Conservation (phyloP, 2,113 vertebrate genomes). For the Athene cunicularia region DNA sequence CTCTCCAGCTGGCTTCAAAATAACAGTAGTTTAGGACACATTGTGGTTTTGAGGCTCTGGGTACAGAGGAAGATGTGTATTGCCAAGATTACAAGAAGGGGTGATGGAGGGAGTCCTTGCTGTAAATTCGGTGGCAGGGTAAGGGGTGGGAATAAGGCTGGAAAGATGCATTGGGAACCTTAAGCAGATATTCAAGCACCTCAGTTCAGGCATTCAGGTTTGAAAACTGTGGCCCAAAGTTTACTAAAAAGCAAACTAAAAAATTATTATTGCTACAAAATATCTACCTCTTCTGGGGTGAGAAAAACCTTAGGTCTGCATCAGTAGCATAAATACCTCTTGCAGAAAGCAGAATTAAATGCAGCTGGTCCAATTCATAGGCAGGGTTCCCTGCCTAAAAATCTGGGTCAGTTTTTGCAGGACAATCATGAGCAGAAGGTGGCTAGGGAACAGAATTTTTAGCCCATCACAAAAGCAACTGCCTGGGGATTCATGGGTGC, state of each 20-base stretch:
- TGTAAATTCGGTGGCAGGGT: neutral
- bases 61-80: neutral
- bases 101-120: neutral
- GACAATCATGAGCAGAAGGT: neutral
- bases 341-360: neutral
- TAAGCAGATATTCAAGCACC: neutral
- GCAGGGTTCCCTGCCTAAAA: neutral
- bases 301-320: neutral
- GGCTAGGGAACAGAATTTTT: neutral
- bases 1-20: neutral
- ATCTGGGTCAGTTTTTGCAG: neutral
- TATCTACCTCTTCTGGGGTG: neutral
- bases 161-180: neutral
- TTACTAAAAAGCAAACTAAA: neutral
- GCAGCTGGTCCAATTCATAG: neutral
- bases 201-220: neutral
- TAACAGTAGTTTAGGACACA: neutral
- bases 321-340: neutral
- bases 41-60: neutral
- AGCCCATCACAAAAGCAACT: neutral
- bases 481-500: neutral
- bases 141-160: neutral
- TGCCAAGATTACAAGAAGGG: neutral
- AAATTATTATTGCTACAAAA: neutral
- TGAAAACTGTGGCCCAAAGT: neutral